These are phyloP conservation scores for Lophochroa leadbeateri DNA, from an alignment of 2,113 vertebrate species.

Conservation along the genomic window DNA sequence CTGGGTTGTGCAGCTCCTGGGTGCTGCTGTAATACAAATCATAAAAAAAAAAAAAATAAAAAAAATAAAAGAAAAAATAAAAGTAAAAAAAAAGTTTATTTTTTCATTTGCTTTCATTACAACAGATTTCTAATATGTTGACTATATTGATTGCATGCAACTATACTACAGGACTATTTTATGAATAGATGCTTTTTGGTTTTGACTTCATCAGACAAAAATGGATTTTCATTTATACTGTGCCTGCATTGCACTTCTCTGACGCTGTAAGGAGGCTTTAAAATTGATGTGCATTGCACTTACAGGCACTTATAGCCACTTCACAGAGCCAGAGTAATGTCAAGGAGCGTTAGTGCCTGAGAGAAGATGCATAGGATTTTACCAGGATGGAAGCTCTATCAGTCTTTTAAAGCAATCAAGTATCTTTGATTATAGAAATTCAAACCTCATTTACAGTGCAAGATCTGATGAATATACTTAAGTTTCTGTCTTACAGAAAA, in stretches of 20 bases:
- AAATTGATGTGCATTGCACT: slow-evolving; percentile 28
- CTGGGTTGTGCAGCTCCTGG: neutral
- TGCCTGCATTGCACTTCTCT: neutral
- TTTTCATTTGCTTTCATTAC: neutral
- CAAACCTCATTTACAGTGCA: neutral
- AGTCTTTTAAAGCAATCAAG: neutral
- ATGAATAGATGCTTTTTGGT: neutral
- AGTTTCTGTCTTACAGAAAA: neutral
- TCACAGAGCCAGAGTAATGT: neutral
- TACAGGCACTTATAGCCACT: slow-evolving; percentile 12
- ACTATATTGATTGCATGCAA: neutral
- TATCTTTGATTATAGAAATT: slow-evolving; percentile 11
- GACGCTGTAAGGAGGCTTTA: neutral
- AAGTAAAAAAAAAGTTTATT: neutral
- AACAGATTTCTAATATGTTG: neutral
- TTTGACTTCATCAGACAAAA: neutral
- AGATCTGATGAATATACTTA: neutral
- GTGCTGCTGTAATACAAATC: neutral
- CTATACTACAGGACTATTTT: neutral
- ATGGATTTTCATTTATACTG: neutral
- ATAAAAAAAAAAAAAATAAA: neutral
- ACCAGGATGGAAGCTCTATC: neutral
- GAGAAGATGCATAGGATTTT: neutral
- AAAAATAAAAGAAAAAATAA: neutral
- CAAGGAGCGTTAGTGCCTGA: neutral